Conservation (phyloP, 2,797 vertebrate species). For the Ibycter americanus region DNA sequence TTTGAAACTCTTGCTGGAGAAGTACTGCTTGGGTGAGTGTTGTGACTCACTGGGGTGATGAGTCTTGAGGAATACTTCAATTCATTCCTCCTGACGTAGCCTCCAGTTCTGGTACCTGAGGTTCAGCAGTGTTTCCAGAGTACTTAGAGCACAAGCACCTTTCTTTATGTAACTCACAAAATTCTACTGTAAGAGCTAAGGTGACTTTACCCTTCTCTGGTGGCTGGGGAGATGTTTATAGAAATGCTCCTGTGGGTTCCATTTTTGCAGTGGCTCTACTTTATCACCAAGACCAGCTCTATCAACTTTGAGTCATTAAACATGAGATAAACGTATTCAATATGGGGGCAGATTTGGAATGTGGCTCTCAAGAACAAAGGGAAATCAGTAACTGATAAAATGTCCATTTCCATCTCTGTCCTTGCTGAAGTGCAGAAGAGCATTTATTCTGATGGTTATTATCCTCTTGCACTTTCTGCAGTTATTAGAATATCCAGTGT, state of each 20-base stretch:
- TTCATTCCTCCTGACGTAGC: neutral
- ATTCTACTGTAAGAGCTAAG: neutral
- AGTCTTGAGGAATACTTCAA: neutral
- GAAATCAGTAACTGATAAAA: neutral
- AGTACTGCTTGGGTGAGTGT: neutral
- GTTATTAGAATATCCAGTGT: neutral
- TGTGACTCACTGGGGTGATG: neutral
- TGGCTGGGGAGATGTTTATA: neutral
- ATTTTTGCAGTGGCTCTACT: neutral
- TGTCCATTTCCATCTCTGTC: neutral
- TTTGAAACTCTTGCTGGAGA: neutral
- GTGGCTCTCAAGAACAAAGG: neutral
- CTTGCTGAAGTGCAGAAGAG: neutral
- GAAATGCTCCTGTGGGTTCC: neutral
- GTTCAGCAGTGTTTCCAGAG: neutral
- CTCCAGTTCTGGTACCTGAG: neutral
- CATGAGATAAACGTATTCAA: neutral
- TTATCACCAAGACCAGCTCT: neutral
- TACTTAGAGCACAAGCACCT: neutral
- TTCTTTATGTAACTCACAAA: neutral
- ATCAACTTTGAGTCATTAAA: neutral
- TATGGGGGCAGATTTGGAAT: neutral
- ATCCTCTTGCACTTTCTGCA: neutral
- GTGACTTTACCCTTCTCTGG: neutral
- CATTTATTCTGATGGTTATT: neutral